Evolutionary conservation across 2,888 invertebrate species (phyloP).

Genomic region (Disparrhopalites patrizii): DNA sequence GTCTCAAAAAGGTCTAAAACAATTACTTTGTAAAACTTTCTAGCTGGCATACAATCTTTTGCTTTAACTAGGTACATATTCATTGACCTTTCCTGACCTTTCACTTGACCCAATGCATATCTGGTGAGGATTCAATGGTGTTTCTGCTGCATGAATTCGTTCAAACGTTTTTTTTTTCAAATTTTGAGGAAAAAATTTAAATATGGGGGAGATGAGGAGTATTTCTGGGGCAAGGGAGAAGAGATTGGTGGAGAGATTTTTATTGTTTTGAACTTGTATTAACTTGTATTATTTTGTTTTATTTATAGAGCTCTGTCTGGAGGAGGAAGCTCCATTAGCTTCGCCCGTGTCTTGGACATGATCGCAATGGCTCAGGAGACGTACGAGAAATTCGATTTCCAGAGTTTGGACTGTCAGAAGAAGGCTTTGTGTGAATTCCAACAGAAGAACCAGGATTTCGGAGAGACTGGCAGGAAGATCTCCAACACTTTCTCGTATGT

Average conservation of each 20-base stretch:
- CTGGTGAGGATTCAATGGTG: no score
- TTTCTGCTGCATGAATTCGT: background rate
- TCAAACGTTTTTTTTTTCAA: background rate
- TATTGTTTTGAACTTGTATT: no score
- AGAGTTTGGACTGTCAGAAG: slow-evolving; percentile 48
- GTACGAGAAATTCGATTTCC: slow-evolving; percentile 48
- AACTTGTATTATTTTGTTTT: background rate
- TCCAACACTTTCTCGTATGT: slow-evolving; percentile 40
- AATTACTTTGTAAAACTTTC: no score
- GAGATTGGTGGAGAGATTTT: no score
- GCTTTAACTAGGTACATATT: no score
- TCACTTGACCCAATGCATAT: no score
- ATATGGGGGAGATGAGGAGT: no score
- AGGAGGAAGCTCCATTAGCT: slow-evolving; percentile 31
- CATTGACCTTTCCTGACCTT: no score
- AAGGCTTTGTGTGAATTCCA: slow-evolving; percentile 46
- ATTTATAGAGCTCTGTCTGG: slow-evolving; percentile 40
- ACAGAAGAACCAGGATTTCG: slow-evolving; percentile 44
- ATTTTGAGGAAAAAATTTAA: background rate
- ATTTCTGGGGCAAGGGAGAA: no score
- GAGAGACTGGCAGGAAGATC: slow-evolving; percentile 48
- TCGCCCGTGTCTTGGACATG: slow-evolving; percentile 47
- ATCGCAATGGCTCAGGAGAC: slow-evolving; percentile 41
- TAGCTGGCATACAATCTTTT: no score
- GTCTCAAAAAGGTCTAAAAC: no score